Conservation (phyloP, 2,797 vertebrate genomes). For the Sebastes umbrosus region DNA sequence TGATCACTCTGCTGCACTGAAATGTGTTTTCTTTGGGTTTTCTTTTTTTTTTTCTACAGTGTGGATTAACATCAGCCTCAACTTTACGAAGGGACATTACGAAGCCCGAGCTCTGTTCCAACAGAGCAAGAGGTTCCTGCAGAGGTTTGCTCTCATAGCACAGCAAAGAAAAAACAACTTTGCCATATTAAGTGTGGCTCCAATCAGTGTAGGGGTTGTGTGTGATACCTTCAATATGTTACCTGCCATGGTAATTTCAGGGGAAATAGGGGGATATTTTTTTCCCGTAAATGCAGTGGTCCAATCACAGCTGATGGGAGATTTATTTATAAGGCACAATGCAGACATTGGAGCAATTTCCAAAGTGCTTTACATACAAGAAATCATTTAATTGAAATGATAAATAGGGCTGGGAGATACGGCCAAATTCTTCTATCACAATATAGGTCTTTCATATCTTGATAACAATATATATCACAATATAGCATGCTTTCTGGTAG, state of each 20-base stretch:
- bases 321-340: not conserved
- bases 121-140: not conserved
- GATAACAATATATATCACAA: too few species aligned
- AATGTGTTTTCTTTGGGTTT: not conserved
- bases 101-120: not conserved
- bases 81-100: not conserved
- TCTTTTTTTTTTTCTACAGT: not conserved
- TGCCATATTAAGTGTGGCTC: slow-evolving; percentile 1
- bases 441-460: too few species aligned
- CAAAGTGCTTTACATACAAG: not conserved
- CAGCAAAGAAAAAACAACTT: not conserved
- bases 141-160: not conserved
- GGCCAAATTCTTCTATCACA: accelerated
- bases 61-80: not conserved
- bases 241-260: not conserved
- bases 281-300: not conserved
- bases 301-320: not conserved
- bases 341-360: not conserved
- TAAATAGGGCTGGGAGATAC: not conserved
- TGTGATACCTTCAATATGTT: not conserved
- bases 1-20: not conserved
- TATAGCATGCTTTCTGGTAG: too few species aligned
- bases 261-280: not conserved
- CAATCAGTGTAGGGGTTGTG: slow-evolving; percentile 2
- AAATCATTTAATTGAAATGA: not conserved